A percentile compares a stretch with the other conserved stretches of the same genome.
These are phyloP conservation scores for Drosophila sproati DNA, from an alignment of 1,140 invertebrate species.

Conservation along the genomic window DNA sequence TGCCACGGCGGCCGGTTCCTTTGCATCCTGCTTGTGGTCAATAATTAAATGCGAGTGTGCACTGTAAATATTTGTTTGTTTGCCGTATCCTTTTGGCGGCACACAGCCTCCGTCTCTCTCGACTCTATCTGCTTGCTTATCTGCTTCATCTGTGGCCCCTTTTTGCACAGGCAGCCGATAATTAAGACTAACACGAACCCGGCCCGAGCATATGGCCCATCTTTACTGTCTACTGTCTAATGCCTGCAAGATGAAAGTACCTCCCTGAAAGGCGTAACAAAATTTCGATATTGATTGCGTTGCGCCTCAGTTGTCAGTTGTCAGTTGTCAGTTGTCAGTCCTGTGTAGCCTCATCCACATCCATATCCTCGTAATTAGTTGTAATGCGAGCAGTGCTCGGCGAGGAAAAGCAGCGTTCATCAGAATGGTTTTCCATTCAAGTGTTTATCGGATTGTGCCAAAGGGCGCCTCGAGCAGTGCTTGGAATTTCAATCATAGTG, in stretches of 20 bases:
- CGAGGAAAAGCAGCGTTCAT: not conserved
- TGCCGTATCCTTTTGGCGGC: slow-evolving; percentile 23
- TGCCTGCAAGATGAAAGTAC: too few relatives aligned
- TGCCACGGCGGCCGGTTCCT: slow-evolving; percentile 14
- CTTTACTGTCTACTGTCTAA: not conserved
- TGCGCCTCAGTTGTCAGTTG: not conserved
- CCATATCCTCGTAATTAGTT: slow-evolving; percentile 37
- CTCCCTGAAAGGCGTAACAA: slow-evolving; percentile 39
- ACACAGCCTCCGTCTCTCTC: slow-evolving; percentile 3
- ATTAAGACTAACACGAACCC: slow-evolving; percentile 37
- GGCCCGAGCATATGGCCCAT: slow-evolving; percentile 23
- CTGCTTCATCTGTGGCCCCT: not conserved
- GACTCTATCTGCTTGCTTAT: slow-evolving; percentile 17
- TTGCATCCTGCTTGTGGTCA: slow-evolving; percentile 31
- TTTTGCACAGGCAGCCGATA: slow-evolving; percentile 18
- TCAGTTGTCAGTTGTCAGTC: too few relatives aligned
- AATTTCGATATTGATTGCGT: slow-evolving; percentile 24
- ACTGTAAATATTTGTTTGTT: slow-evolving; percentile 55
- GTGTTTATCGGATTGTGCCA: slow-evolving; percentile 22
- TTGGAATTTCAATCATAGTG: slow-evolving; percentile 49
- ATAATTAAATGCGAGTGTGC: slow-evolving; percentile 30
- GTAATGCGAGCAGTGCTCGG: slow-evolving; percentile 26
- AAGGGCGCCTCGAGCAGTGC: slow-evolving; percentile 20
- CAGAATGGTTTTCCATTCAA: slow-evolving; percentile 19
- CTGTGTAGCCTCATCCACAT: not conserved